Evolutionary conservation across 2,113 vertebrate species (phyloP).

Genomic region (Sinocyclocheilus maitianheensis): DNA sequence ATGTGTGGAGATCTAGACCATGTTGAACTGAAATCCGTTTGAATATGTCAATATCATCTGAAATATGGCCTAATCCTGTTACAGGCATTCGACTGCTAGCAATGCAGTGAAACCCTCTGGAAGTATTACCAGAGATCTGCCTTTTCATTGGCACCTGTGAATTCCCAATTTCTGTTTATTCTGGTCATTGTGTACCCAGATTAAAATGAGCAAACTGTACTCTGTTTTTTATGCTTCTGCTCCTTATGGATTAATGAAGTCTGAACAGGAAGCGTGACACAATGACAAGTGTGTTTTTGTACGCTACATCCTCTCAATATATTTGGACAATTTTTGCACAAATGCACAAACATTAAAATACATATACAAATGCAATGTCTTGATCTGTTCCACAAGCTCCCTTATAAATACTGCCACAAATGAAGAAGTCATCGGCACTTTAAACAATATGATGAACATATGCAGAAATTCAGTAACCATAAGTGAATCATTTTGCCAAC

Average conservation of each 20-base stretch:
- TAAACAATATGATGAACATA: neutral
- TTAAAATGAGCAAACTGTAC: neutral
- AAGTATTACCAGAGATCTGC: neutral
- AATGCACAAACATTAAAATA: constrained; percentile 32
- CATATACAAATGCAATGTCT: neutral
- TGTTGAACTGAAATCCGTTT: constrained; percentile 21
- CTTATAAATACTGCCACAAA: constrained; percentile 20
- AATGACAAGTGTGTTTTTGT: neutral
- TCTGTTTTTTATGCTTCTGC: neutral
- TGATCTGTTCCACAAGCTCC: neutral
- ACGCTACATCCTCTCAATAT: neutral
- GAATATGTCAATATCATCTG: neutral
- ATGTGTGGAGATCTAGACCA: neutral
- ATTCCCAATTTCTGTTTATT: neutral
- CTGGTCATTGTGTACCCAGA: neutral
- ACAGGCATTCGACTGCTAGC: neutral
- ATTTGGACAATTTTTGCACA: constrained; percentile 12
- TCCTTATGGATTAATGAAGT: neutral
- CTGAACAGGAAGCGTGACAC: neutral
- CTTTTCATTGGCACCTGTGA: neutral
- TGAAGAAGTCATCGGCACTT: neutral
- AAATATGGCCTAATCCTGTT: constrained; percentile 9
- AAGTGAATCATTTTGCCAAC: constrained; percentile 26
- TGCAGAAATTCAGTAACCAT: neutral
- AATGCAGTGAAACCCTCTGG: neutral